Evolutionary conservation across 2,113 vertebrate species (phyloP), one percentile per base, ranked within the genome.

Genomic region (Tragelaphus scriptus): DNA sequence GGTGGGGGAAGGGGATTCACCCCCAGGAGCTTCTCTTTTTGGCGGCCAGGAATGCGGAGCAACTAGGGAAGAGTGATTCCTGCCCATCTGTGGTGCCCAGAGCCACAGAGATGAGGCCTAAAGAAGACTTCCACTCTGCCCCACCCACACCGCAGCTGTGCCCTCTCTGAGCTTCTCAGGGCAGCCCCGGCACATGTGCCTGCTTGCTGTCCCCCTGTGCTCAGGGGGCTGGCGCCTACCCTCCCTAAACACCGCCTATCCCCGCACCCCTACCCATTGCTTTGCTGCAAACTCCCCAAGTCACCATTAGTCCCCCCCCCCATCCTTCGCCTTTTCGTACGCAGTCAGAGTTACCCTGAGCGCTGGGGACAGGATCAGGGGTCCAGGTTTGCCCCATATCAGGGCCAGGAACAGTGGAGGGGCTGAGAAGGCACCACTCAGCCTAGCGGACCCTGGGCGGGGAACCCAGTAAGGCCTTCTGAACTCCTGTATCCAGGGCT

Each of bases 1-100:
- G 30, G 61, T 14, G 1, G 7, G 19, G 0, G 56, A 3, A 5
- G 0, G 56, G 5, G 0, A 5, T 36, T 6, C 21, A 26, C 4
- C 15, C 47, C 47, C 30, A 26, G 9, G 47, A 8, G 5, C 32
- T 36, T 61, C 25, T 36, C 36, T 49, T 5, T 55, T 21, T 21
- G 5, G n/a, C 0, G 16, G 28, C 23, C 4, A 59, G 4, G 25
- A 59, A 10, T 59, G 25, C 0, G 19, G 3, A 21, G 30, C 5
- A n/a, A 30, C 80, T 32, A 2, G 3, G 30, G 51, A 53, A 17
- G 80, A n/a, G 80, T 8, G 6, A 82, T 19, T 32, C 12, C 19
- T 21, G 36, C 36, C 21, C 55, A n/a, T 4, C 47, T 13, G 40
- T 19, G 3, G 26, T 21, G 36, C 15, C 51, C 28, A 15, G 65